Base-by-base conservation (phyloP, 2,113 vertebrate genomes). In the Myiagra hebetior region DNA sequence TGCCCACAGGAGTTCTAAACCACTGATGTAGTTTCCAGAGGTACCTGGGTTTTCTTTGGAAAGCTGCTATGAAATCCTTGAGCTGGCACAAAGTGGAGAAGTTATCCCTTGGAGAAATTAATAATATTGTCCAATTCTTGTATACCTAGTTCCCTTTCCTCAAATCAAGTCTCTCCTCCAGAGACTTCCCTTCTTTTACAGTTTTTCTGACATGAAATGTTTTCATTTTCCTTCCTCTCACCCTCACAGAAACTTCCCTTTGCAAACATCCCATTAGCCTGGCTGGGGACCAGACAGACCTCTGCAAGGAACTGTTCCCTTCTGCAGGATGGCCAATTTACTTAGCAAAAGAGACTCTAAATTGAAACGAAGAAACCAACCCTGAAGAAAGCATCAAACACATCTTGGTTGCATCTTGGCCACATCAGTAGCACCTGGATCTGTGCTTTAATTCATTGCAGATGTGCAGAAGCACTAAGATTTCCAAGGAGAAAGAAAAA, bases 221-320 rank as follows among this genome's bases (percentile, higher is more conserved):
- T 91, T 87, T 81, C 18, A 10, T 83, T 55, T 87, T 82, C 50
- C n/a, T 76, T 95, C 41, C 63, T 86, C 26, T 79, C 50, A 65
- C 10, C 8, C 27, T 88, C n/a, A 12, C 27, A 76, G 70, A 92
- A 95, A 76, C 41, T 76, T 93, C 44, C 57, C 16, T 68, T 75
- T 39, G 41, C 49, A 96, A 92, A 88, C 37, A 83, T 88, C 49
- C 59, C 5, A 0, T 23, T 31, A 85, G 24, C 21, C 24, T 80
- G 41, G 30, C 14, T 86, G 35, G 18, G 53, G 19, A 76, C 60
- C 35, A 75, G 17, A 52, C 18, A 88, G 41, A 69, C 14, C 57
- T 64, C 30, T 76, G 41, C 46, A 69, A 39, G 35, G 5, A 47
- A 47, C 22, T 31, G 12, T 31, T 88, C 39, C 65, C 19, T 79